These are phyloP conservation scores for Phycodurus eques DNA, from an alignment of 2,113 vertebrate genomes.

Conservation along the genomic window DNA sequence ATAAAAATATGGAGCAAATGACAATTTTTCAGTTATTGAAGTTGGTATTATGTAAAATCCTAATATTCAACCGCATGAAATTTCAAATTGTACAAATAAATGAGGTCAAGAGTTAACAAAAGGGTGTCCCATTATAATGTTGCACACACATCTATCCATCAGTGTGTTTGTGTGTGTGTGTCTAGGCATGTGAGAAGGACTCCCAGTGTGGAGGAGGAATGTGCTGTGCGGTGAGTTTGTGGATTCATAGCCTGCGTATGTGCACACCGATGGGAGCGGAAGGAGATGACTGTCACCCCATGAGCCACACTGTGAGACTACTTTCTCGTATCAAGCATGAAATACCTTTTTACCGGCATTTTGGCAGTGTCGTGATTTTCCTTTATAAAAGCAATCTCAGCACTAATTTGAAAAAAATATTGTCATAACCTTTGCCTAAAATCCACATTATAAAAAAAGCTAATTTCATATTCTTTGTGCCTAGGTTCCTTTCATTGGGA, in stretches of 20 bases:
- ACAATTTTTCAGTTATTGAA: not conserved
- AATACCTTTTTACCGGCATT: not conserved
- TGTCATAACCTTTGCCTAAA: too few species aligned
- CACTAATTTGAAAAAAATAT: too few species aligned
- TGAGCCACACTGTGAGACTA: constrained; percentile 86
- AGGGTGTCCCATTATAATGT: not conserved
- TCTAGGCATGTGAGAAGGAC: constrained; percentile 83
- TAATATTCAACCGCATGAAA: not conserved
- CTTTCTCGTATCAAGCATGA: not conserved
- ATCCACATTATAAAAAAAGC: not conserved
- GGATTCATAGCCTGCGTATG: constrained; percentile 89
- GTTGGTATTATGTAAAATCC: not conserved
- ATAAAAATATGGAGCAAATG: too few species aligned
- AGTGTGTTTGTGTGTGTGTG: constrained; percentile 23
- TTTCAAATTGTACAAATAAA: not conserved
- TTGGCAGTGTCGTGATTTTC: not conserved
- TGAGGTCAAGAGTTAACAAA: not conserved
- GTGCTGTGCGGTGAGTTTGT: constrained; percentile 93
- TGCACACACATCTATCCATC: too few species aligned
- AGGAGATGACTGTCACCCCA: constrained; percentile 87
- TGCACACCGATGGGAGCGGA: constrained; percentile 86
- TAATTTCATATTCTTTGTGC: constrained; percentile 18
- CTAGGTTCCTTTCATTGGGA: constrained; percentile 86
- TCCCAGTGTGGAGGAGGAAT: constrained; percentile 84
- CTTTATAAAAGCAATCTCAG: too few species aligned